Conservation (phyloP, 2,113 vertebrate genomes). For the Hylia prasina region DNA sequence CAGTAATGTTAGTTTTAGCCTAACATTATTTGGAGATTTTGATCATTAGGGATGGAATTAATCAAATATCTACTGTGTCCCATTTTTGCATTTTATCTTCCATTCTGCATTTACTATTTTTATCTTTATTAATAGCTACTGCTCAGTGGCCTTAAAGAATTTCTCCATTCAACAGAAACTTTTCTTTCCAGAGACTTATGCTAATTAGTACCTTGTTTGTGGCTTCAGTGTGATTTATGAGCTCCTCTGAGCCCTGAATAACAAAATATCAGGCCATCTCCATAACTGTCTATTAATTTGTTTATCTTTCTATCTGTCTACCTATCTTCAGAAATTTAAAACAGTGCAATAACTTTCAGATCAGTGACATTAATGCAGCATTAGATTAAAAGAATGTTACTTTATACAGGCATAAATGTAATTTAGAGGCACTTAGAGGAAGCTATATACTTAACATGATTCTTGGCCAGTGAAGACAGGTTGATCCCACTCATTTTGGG, state of each 20-base stretch:
- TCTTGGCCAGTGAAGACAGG: conserved; percentile 85
- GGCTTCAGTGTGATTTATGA: conserved; percentile 65
- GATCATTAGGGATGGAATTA: conserved; percentile 62
- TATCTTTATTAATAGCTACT: conserved; percentile 62
- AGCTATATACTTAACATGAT: conserved; percentile 75
- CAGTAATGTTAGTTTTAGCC: conserved; percentile 55
- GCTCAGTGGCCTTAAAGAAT: conserved; percentile 64
- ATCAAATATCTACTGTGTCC: conserved; percentile 53
- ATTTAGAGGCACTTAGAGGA: conserved; percentile 81
- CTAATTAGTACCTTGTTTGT: conserved; percentile 63
- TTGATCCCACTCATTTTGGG: conserved; percentile 95
- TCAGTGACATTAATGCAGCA: conserved; percentile 78
- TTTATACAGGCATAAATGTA: conserved; percentile 75
- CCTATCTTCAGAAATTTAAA: conserved; percentile 77
- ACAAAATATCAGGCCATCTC: conserved; percentile 64
- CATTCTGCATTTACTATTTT: conserved; percentile 52
- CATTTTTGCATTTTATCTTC: conserved; percentile 51
- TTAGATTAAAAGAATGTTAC: conserved; percentile 82
- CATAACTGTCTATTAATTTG: conserved; percentile 77
- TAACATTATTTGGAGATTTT: conserved; percentile 58
- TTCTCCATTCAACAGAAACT: conserved; percentile 62
- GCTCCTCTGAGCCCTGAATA: conserved; percentile 49
- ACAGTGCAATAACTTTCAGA: conserved; percentile 72
- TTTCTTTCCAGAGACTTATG: conserved; percentile 64
- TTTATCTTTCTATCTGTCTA: conserved; percentile 75